These are phyloP conservation scores for Dendroctonus ponderosae DNA, from an alignment of 1,140 invertebrate species.

Conservation along the genomic window DNA sequence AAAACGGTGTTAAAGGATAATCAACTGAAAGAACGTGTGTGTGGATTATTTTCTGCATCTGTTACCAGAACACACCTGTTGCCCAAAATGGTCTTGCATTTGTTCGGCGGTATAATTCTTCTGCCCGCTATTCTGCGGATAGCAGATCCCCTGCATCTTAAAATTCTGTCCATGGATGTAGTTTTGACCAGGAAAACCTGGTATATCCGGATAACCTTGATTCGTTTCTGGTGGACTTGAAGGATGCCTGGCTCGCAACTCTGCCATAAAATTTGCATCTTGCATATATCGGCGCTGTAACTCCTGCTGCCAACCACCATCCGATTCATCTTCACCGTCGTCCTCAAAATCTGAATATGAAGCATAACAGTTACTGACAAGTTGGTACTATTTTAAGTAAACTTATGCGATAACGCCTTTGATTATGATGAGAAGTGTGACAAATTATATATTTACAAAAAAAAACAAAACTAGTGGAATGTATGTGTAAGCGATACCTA, in stretches of 20 bases:
- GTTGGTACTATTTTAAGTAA: too few species aligned
- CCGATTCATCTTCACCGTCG: constrained; percentile 58
- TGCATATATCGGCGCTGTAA: constrained; percentile 63
- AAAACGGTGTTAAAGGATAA: too few species aligned
- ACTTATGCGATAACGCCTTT: too few species aligned
- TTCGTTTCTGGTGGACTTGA: constrained; percentile 44
- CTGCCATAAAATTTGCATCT: constrained; percentile 64
- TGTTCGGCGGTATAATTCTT: constrained; percentile 11
- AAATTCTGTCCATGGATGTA: constrained; percentile 37
- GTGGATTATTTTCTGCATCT: neutral
- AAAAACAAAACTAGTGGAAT: constrained; percentile 1
- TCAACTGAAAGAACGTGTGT: too few species aligned
- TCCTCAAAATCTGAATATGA: constrained; percentile 49
- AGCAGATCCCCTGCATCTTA: constrained; percentile 35
- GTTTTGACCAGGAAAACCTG: constrained; percentile 33
- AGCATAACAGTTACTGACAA: neutral
- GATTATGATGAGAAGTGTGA: neutral
- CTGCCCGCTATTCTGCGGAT: constrained; percentile 21
- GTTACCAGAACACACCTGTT: constrained; percentile 35
- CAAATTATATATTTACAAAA: neutral
- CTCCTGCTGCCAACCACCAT: constrained; percentile 64
- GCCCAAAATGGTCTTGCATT: constrained; percentile 42
- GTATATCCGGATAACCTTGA: constrained; percentile 30
- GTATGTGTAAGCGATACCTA: neutral
- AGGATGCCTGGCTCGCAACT: constrained; percentile 59